phyloP scores from a whole-genome alignment of 2,113 vertebrate species.

The Brachionichthys hirsutus region DNA sequence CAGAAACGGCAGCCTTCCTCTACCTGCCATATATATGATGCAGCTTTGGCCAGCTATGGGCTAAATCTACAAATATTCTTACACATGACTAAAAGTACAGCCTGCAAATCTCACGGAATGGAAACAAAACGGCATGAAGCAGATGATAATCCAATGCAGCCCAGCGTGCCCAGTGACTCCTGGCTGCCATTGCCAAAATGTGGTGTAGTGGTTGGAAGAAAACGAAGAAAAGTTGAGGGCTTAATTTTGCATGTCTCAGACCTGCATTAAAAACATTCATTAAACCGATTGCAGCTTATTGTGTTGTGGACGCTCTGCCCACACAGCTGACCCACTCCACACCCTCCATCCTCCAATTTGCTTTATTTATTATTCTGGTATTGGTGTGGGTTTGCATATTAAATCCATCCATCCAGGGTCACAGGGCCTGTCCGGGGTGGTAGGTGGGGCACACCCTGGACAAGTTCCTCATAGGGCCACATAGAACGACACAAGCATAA shows the following conservation, averaged over 20 bases:
- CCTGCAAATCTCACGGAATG: constrained; percentile 14
- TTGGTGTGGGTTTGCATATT: background rate
- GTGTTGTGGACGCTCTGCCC: constrained; percentile 13
- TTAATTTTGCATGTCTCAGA: constrained; percentile 29
- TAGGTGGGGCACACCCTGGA: no score
- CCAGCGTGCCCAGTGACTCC: constrained; percentile 38
- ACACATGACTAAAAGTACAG: constrained; percentile 21
- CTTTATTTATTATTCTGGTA: constrained; percentile 1
- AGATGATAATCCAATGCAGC: constrained; percentile 38
- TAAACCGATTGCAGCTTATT: constrained; percentile 27
- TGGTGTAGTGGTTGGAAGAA: constrained; percentile 42
- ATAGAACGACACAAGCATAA: no score
- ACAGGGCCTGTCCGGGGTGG: no score
- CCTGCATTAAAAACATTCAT: constrained; percentile 12
- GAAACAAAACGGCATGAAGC: constrained; percentile 36
- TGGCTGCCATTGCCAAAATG: constrained; percentile 51
- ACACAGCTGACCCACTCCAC: constrained; percentile 28
- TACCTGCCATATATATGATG: background rate
- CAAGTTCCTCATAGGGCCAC: no score
- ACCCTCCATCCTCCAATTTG: background rate
- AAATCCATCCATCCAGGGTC: background rate
- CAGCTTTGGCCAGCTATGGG: constrained; percentile 8
- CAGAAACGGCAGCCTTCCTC: background rate
- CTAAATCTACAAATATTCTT: constrained; percentile 20
- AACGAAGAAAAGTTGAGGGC: constrained; percentile 24